These are phyloP conservation scores for Allygus modestus DNA, from an alignment of 2,888 invertebrate genomes.

Conservation along the genomic window DNA sequence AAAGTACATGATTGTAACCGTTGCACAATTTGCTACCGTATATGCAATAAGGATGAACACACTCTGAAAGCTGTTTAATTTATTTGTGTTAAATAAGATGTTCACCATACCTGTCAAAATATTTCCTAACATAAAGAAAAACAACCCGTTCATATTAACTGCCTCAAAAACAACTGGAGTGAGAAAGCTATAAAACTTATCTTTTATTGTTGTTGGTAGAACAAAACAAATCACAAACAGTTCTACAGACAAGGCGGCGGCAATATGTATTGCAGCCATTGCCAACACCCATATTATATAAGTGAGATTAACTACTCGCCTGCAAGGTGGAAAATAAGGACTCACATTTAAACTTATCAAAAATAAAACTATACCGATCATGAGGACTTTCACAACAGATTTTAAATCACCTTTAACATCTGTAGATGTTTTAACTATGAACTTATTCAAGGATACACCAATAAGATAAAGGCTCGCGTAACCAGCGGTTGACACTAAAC, in stretches of 20 bases:
- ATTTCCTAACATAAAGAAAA: slow-evolving; percentile 91
- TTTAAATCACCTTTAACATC: slow-evolving; percentile 70
- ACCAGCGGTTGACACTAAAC: slow-evolving; percentile 90
- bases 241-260: slow-evolving; percentile 79
- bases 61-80: background rate
- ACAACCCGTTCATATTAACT: slow-evolving; percentile 79
- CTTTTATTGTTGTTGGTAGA: slow-evolving; percentile 64
- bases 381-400: slow-evolving; percentile 67
- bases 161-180: slow-evolving; percentile 81
- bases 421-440: slow-evolving; percentile 73
- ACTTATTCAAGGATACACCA: slow-evolving; percentile 81
- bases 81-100: background rate
- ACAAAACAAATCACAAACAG: slow-evolving; percentile 74
- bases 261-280: slow-evolving; percentile 78
- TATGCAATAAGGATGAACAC: background rate
- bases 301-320: slow-evolving; percentile 89
- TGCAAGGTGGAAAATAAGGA: slow-evolving; percentile 80
- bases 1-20: background rate
- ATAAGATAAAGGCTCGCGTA: slow-evolving; percentile 90
- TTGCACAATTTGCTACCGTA: background rate
- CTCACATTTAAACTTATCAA: slow-evolving; percentile 76
- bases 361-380: slow-evolving; percentile 74
- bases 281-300: slow-evolving; percentile 89
- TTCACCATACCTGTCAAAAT: slow-evolving; percentile 89
- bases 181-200: slow-evolving; percentile 61